phyloP scores from a whole-genome alignment of 1,140 invertebrate genomes.

The Bombus waltoni region DNA sequence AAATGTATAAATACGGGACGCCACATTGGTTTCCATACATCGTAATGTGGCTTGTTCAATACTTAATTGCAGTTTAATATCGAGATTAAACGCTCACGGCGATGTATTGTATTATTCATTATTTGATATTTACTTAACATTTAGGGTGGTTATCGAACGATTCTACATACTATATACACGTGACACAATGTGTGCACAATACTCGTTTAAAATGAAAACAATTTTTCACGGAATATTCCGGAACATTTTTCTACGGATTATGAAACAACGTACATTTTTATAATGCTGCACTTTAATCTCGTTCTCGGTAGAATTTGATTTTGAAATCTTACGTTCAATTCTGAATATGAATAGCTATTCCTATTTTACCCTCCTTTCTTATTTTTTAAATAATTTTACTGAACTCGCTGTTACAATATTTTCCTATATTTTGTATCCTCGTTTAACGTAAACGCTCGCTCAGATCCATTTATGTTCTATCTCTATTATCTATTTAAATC shows the following conservation, averaged over 20 bases:
- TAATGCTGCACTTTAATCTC: neutral
- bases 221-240: neutral
- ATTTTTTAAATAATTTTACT: neutral
- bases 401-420: neutral
- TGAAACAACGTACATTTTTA: neutral
- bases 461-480: neutral
- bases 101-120: conserved; percentile 41
- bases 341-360: neutral
- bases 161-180: neutral
- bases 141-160: conserved; percentile 14
- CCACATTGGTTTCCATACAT: neutral
- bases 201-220: neutral
- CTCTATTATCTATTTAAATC: neutral
- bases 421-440: neutral
- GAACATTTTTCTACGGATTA: neutral
- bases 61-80: conserved; percentile 44
- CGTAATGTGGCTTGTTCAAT: neutral
- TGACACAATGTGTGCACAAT: no score
- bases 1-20: neutral
- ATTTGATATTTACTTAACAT: conserved; percentile 34
- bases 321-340: neutral
- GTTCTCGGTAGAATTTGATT: neutral
- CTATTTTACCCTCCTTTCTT: neutral
- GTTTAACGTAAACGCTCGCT: neutral
- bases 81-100: conserved; percentile 13